Conservation (phyloP, 2,888 invertebrate species). For the Rotaria macrura region DNA sequence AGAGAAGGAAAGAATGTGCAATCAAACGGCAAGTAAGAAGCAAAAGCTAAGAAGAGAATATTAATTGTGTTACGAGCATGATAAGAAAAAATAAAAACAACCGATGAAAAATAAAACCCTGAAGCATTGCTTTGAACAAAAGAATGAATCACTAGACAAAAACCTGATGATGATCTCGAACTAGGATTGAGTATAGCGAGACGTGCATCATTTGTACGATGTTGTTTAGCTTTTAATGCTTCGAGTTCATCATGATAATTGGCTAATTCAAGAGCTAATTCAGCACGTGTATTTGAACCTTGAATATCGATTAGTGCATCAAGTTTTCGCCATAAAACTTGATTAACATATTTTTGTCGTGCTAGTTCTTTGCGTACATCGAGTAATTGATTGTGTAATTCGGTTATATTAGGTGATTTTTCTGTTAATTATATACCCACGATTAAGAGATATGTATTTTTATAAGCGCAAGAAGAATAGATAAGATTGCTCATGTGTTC, state of each 20-base stretch:
- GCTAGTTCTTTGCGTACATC: slow-evolving; percentile 9
- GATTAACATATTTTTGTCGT: neutral
- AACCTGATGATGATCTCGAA: slow-evolving; percentile 12
- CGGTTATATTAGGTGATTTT: slow-evolving; percentile 6
- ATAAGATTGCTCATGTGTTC: neutral
- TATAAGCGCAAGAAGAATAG: neutral
- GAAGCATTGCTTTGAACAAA: neutral
- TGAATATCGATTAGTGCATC: neutral
- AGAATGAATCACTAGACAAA: neutral
- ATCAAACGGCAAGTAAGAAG: neutral
- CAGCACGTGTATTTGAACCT: slow-evolving; percentile 12
- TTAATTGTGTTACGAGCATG: too few relatives aligned
- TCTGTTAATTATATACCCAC: neutral
- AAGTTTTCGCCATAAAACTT: slow-evolving; percentile 15
- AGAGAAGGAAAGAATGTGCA: neutral
- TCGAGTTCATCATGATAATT: neutral
- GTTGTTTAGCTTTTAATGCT: neutral
- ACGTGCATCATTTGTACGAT: neutral
- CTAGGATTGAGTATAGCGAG: neutral
- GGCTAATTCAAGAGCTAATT: neutral
- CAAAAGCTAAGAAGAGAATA: too few relatives aligned
- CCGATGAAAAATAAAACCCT: too few relatives aligned
- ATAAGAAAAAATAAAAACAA: too few relatives aligned
- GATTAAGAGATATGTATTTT: neutral
- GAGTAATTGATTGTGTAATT: slow-evolving; percentile 12